phyloP scores from a whole-genome alignment of 2,797 vertebrate species.

The Rhinoraja longicauda region DNA sequence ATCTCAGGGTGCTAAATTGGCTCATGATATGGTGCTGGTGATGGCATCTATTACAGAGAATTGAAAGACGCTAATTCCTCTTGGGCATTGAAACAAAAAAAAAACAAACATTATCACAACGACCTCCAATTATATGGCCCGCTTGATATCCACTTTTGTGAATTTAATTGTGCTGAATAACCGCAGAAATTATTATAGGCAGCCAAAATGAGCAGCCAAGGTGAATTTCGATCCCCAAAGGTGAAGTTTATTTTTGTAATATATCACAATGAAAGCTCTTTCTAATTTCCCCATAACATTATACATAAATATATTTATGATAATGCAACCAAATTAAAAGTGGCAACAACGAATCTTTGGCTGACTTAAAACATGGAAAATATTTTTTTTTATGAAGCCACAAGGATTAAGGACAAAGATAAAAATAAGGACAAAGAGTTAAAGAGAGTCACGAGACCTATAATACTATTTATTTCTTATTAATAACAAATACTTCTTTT shows the following conservation, averaged over 20 bases:
- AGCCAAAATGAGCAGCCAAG: not conserved
- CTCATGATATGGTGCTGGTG: not conserved
- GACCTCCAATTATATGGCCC: not conserved
- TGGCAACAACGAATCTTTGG: not conserved
- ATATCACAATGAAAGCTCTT: not conserved
- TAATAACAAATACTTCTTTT: not conserved
- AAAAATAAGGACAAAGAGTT: not conserved
- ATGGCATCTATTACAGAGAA: not conserved
- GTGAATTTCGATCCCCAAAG: not conserved
- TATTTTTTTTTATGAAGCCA: not conserved
- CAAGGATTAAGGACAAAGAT: too few relatives aligned
- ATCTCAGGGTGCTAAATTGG: not conserved
- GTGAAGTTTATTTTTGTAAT: not conserved
- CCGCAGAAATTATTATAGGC: not conserved
- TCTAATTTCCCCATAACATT: not conserved
- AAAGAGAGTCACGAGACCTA: not conserved
- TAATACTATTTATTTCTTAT: not conserved
- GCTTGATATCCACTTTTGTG: not conserved
- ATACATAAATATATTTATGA: not conserved
- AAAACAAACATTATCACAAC: not conserved
- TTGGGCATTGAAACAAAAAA: not conserved
- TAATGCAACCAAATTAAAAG: not conserved
- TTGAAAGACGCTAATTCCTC: not conserved
- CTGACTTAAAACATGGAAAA: not conserved
- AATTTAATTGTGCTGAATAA: not conserved